A percentile compares a stretch with the other conserved stretches of the same genome.
Evolutionary conservation across 2,888 invertebrate genomes (phyloP).

Genomic region (Uloborus plumipes): DNA sequence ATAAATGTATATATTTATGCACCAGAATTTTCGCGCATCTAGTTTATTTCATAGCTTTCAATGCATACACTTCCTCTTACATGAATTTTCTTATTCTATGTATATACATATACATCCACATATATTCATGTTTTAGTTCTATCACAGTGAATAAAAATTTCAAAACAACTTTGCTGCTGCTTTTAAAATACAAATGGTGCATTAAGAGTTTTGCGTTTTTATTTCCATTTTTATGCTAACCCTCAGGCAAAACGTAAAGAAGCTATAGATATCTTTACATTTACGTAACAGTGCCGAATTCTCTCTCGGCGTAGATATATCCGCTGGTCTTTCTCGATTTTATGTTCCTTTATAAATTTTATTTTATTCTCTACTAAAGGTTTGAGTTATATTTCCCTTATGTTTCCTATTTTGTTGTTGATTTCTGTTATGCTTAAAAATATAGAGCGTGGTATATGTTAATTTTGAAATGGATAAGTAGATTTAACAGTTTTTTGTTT

Average conservation of each 20-base stretch:
- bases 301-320: constrained; percentile 7
- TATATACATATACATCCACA: not conserved
- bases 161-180: constrained; percentile 5
- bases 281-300: constrained; percentile 26
- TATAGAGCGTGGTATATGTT: too few relatives aligned
- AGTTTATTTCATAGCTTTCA: constrained; percentile 23
- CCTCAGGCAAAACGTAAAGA: constrained; percentile 28
- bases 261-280: constrained; percentile 25
- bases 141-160: constrained; percentile 18
- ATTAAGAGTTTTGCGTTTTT: constrained; percentile 38
- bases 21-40: constrained; percentile 24
- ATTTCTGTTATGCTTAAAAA: too few relatives aligned
- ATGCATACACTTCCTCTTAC: constrained; percentile 6
- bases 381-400: too few relatives aligned
- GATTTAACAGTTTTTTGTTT: too few relatives aligned
- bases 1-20: not conserved
- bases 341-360: not conserved
- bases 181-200: constrained; percentile 60
- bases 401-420: too few relatives aligned
- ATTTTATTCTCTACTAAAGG: too few relatives aligned
- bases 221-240: constrained; percentile 4
- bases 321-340: not conserved
- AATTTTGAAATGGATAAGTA: too few relatives aligned
- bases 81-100: not conserved
- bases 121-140: constrained; percentile 4